Conservation (phyloP, 1,140 invertebrate species). For the Drosophila melanogaster region DNA sequence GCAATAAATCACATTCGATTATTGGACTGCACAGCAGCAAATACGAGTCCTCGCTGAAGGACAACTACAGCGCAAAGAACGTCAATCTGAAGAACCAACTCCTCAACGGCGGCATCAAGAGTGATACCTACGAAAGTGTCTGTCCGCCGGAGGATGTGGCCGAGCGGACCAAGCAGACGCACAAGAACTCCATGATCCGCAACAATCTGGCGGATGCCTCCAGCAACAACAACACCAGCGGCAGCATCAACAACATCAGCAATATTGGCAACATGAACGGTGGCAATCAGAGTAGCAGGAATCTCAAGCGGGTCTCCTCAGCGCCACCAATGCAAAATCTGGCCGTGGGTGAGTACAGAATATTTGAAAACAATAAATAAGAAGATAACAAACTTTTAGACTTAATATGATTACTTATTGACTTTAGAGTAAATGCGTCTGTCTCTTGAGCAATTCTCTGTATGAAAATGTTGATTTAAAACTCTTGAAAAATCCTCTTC, state of each 20-base stretch:
- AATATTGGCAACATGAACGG: slow-evolving; percentile 42
- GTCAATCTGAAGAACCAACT: slow-evolving; percentile 68
- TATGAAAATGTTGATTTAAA: too few relatives aligned
- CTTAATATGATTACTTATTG: too few relatives aligned
- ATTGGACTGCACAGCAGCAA: slow-evolving; percentile 77
- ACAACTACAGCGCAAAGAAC: slow-evolving; percentile 76
- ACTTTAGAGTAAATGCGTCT: too few relatives aligned
- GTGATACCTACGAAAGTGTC: slow-evolving; percentile 84
- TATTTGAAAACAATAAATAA: not conserved
- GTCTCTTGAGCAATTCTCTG: not conserved
- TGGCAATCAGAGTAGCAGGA: slow-evolving; percentile 52
- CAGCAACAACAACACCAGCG: slow-evolving; percentile 44
- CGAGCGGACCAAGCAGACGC: slow-evolving; percentile 77
- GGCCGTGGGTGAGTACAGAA: slow-evolving; percentile 63
- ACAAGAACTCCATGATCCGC: slow-evolving; percentile 81
- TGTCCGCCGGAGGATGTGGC: slow-evolving; percentile 83
- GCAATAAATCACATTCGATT: slow-evolving; percentile 81
- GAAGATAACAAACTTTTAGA: not conserved
- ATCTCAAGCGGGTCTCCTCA: slow-evolving; percentile 85
- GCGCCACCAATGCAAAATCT: slow-evolving; percentile 84
- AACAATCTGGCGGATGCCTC: slow-evolving; percentile 68
- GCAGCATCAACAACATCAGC: slow-evolving; percentile 42
- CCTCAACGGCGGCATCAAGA: slow-evolving; percentile 75
- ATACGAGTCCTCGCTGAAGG: slow-evolving; percentile 69
- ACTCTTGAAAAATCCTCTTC: not conserved